Evolutionary conservation across 2,797 vertebrate genomes (phyloP).

Genomic region (Morus bassanus): DNA sequence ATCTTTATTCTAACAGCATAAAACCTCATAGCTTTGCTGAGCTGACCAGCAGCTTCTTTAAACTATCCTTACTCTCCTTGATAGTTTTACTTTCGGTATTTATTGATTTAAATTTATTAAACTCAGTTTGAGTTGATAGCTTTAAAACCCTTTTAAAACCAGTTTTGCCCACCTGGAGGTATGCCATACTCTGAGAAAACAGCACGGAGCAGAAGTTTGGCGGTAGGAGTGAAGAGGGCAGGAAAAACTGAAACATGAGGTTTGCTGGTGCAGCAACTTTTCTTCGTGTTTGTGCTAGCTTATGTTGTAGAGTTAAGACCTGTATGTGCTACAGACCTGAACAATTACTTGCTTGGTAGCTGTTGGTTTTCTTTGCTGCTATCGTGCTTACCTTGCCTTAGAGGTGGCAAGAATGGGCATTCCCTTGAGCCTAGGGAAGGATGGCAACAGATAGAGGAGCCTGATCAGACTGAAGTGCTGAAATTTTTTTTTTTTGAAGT

Average conservation of each 20-base stretch:
- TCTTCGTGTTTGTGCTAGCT: not conserved
- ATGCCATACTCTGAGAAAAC: accelerated
- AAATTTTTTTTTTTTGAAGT: not conserved
- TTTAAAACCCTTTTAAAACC: not conserved
- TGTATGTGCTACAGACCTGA: not conserved
- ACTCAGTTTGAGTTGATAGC: not conserved
- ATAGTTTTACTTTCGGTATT: not conserved
- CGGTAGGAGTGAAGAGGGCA: not conserved
- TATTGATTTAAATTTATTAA: not conserved
- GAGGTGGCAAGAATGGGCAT: not conserved
- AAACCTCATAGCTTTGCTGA: not conserved
- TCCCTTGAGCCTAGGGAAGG: not conserved
- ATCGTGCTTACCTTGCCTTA: not conserved
- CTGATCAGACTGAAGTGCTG: not conserved
- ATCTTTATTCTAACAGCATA: not conserved
- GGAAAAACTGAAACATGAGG: not conserved
- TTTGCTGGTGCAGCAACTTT: not conserved
- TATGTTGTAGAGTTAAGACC: not conserved
- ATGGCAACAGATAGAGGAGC: not conserved
- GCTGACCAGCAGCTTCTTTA: not conserved
- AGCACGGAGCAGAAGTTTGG: not conserved
- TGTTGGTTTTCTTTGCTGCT: not conserved
- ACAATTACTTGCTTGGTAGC: not conserved
- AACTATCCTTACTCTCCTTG: not conserved
- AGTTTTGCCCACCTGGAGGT: not conserved